Conservation (phyloP, 2,888 invertebrate genomes). For the Phymatocera aterrima region DNA sequence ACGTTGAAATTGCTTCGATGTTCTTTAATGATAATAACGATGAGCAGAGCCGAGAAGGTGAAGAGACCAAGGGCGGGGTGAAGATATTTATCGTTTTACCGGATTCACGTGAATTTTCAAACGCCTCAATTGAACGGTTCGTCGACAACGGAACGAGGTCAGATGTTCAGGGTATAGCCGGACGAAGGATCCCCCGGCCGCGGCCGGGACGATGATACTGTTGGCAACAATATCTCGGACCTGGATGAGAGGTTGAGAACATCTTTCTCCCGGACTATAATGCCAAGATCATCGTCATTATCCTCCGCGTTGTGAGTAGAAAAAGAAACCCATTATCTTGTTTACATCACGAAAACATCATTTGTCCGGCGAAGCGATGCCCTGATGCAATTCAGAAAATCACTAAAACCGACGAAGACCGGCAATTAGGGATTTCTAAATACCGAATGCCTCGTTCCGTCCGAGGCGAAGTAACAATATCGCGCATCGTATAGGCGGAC, state of each 20-base stretch:
- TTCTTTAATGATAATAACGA: slow-evolving; percentile 44
- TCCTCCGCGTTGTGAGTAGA: slow-evolving; percentile 67
- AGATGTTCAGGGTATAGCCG: too few species aligned
- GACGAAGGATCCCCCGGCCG: too few species aligned
- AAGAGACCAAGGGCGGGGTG: neutral
- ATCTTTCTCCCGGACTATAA: slow-evolving; percentile 61
- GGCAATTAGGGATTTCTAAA: slow-evolving; percentile 64
- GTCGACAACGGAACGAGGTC: too few species aligned
- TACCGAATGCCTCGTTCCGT: neutral
- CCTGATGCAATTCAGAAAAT: slow-evolving; percentile 71
- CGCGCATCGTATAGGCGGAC: too few species aligned
- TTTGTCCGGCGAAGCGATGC: slow-evolving; percentile 51
- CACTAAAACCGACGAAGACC: slow-evolving; percentile 58
- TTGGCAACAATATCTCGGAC: neutral
- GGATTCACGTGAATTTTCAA: neutral
- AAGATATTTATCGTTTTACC: neutral
- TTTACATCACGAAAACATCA: slow-evolving; percentile 70
- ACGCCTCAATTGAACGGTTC: neutral
- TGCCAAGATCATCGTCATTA: slow-evolving; percentile 68
- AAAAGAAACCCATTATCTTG: slow-evolving; percentile 67
- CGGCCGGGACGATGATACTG: too few species aligned
- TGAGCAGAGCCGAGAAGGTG: neutral
- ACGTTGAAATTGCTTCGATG: slow-evolving; percentile 73
- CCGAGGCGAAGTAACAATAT: slow-evolving; percentile 18
- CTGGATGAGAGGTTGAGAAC: slow-evolving; percentile 53